These are phyloP conservation scores for Colius striatus DNA, from an alignment of 2,113 vertebrate genomes.

Conservation along the genomic window DNA sequence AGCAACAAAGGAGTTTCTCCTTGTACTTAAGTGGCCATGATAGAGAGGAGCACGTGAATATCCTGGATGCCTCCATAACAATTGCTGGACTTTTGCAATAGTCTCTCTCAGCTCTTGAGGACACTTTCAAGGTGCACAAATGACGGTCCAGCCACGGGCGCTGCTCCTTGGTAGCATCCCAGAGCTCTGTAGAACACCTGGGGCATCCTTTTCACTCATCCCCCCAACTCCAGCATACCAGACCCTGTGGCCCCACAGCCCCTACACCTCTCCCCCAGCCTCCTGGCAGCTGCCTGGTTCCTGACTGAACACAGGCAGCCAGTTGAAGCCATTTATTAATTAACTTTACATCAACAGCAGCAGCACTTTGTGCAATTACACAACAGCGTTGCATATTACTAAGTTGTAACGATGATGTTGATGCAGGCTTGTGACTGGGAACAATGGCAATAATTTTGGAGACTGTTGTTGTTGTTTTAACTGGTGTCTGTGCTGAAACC, in stretches of 20 bases:
- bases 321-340: background rate
- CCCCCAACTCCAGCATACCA: too few relatives aligned
- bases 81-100: background rate
- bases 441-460: background rate
- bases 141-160: too few relatives aligned
- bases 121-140: background rate
- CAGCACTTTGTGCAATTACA: background rate
- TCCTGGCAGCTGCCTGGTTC: background rate
- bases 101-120: background rate
- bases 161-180: background rate
- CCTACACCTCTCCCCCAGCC: background rate
- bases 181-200: background rate
- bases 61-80: background rate
- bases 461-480: background rate
- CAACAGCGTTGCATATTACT: background rate
- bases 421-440: background rate
- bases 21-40: too few relatives aligned
- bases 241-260: background rate
- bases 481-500: background rate
- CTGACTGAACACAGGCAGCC: background rate
- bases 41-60: background rate
- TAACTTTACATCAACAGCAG: background rate
- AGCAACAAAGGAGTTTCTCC: too few relatives aligned
- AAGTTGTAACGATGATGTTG: background rate
- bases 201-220: background rate